Base-by-base conservation (phyloP, 1,140 invertebrate genomes). In the Caenorhabditis latens region DNA sequence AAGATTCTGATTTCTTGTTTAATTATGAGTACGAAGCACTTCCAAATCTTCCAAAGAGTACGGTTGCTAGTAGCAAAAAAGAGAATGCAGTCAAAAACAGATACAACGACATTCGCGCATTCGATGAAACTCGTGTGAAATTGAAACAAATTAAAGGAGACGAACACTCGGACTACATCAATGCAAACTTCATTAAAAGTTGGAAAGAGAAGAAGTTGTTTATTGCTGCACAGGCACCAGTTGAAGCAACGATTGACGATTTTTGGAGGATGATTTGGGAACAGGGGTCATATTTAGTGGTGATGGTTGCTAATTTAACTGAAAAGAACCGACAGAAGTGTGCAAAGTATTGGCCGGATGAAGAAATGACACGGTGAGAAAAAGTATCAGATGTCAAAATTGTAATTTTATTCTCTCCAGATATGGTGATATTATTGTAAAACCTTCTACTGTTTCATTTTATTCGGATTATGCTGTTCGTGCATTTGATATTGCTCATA, bases 191-290 rank as follows among this genome's bases (percentile, higher is more conserved):
- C 84, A 92, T 92, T 48, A 91, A 92, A 82, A 79, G 83, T 42
- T 88, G 84, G 67, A 90, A 92, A 24, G 85, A 86, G 14, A 83
- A 85, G 82, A 93, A 93, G 82, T 58, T 57, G 14, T 92, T 93
- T 88, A 94, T 94, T 19, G 93, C 92, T 9, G 89, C 97, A 3
- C 97, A 99, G 95, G 98, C 98, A 43, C 97, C 97, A 13, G 93
- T 99, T 88, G 97, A 97, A 93, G 96, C 96, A 63, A 99, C 98
- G 0, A 94, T 97, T 61, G 97, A 97, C 92, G 98, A 99, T 93
- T 99, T 99, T 94, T 99, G 98, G 98, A 94, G 97, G 88, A 99
- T 98, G 97, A 96, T 97, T 90, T 85, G 86, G 83, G 88, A 88
- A 24, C 67, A 87, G 19, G 82, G 88, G 16, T 67, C 61, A 21